phyloP scores from a whole-genome alignment of 2,113 vertebrate species.

The Rhinoderma darwinii region DNA sequence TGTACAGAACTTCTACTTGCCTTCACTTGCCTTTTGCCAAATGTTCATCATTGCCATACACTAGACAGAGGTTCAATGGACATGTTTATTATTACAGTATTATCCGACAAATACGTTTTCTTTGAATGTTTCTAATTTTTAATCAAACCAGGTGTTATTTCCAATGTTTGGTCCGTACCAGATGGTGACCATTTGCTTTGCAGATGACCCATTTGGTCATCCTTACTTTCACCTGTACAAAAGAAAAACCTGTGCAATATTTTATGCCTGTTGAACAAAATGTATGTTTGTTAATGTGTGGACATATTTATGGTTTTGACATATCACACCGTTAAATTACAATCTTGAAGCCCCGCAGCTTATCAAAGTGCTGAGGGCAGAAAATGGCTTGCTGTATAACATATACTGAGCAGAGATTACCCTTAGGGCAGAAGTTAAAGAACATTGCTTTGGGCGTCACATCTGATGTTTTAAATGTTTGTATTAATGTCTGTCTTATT shows the following conservation, averaged over 20 bases:
- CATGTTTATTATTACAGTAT: conserved; percentile 76
- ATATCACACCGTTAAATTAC: neutral
- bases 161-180: conserved; percentile 62
- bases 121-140: conserved; percentile 63
- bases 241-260: conserved; percentile 83
- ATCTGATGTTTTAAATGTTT: neutral
- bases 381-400: neutral
- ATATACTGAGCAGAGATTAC: neutral
- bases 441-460: neutral
- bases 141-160: conserved; percentile 65
- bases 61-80: conserved; percentile 66
- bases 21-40: conserved; percentile 79
- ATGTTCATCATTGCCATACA: conserved; percentile 74
- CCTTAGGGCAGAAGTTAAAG: neutral
- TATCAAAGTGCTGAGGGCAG: neutral
- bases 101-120: conserved; percentile 64
- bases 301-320: neutral
- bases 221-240: neutral
- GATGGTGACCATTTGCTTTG: conserved; percentile 59
- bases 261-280: conserved; percentile 79
- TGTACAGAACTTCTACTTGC: conserved; percentile 65
- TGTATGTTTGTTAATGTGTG: conserved; percentile 67
- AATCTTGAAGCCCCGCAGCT: neutral
- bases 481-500: conserved; percentile 55
- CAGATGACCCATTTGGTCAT: conserved; percentile 67